phyloP scores from a whole-genome alignment of 2,888 invertebrate species.

The Anarsia innoxiella region DNA sequence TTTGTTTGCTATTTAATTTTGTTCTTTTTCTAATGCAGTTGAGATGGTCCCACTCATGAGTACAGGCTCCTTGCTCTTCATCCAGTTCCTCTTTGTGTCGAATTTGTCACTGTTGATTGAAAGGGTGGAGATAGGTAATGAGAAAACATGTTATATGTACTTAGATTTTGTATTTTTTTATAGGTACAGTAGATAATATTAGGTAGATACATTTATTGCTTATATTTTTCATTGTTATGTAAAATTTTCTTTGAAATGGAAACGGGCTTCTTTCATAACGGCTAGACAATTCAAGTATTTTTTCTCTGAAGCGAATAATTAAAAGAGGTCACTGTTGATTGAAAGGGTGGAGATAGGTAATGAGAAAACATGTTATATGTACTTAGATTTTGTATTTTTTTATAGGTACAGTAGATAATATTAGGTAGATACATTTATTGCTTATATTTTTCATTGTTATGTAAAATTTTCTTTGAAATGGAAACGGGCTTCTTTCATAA shows the following conservation, averaged over 20 bases:
- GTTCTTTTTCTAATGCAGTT: too few relatives aligned
- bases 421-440: neutral
- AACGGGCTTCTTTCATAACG: neutral
- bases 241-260: neutral
- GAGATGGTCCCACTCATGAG: too few relatives aligned
- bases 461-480: neutral
- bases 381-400: neutral
- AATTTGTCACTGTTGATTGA: too few relatives aligned
- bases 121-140: neutral
- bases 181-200: neutral
- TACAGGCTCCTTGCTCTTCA: too few relatives aligned
- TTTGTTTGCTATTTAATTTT: too few relatives aligned
- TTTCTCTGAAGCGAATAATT: slow-evolving; percentile 30
- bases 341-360: neutral
- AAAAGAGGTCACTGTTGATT: slow-evolving; percentile 30
- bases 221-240: neutral
- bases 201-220: neutral
- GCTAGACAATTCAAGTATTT: slow-evolving; percentile 12
- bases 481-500: neutral
- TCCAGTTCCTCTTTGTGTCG: too few relatives aligned
- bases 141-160: neutral
- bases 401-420: neutral
- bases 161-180: neutral
- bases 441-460: neutral
- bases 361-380: neutral